Evolutionary conservation across 2,797 vertebrate species (phyloP).

Genomic region (Neosilurus mollespiculum): DNA sequence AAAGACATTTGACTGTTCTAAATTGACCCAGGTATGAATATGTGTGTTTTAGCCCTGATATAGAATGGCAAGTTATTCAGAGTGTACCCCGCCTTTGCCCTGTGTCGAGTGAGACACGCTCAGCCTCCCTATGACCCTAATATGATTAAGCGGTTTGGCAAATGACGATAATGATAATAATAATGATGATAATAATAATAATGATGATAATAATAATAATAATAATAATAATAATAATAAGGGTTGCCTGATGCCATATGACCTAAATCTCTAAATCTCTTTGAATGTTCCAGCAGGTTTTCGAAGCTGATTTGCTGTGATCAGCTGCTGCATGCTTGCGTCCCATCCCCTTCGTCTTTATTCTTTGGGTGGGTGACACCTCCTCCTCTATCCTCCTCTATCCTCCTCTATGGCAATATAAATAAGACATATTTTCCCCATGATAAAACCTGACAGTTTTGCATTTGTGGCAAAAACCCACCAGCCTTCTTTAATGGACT

Average conservation of each 20-base stretch:
- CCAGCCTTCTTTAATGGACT: conserved; percentile 23
- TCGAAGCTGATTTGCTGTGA: not conserved
- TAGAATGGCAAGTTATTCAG: too few relatives aligned
- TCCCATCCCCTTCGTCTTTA: conserved; percentile 3
- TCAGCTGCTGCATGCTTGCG: not conserved
- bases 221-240: not conserved
- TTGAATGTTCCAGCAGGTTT: not conserved
- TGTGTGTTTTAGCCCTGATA: too few relatives aligned
- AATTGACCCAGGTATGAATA: too few relatives aligned
- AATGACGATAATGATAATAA: not conserved
- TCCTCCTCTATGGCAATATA: conserved; percentile 8
- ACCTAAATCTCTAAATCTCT: not conserved
- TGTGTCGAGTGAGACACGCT: too few relatives aligned
- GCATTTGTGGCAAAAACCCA: conserved; percentile 52
- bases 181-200: conserved; percentile 8
- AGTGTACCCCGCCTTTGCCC: too few relatives aligned
- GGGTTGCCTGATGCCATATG: not conserved
- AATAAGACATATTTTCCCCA: conserved; percentile 46
- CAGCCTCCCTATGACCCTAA: too few relatives aligned
- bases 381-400: not conserved
- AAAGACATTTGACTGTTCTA: too few relatives aligned
- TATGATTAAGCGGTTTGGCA: too few relatives aligned
- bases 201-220: not conserved
- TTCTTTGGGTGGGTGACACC: not conserved
- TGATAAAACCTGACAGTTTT: conserved; percentile 49